A percentile compares a stretch with the other conserved stretches of the same genome.
These are phyloP conservation scores for Peromyscus aztecus DNA, from an alignment of 2,797 vertebrate genomes.

Conservation along the genomic window DNA sequence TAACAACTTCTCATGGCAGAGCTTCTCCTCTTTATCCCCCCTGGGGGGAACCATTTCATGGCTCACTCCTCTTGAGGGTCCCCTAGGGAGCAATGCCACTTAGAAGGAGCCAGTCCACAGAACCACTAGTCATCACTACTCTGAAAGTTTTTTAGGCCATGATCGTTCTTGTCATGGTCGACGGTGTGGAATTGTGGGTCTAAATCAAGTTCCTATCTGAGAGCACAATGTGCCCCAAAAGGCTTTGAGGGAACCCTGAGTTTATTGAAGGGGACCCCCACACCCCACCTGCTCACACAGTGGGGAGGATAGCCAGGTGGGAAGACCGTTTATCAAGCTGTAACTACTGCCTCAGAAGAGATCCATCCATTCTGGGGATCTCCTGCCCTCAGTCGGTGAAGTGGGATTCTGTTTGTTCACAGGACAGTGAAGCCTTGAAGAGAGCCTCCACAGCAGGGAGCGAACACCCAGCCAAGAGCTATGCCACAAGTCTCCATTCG, in stretches of 20 bases:
- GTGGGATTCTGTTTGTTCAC: background rate
- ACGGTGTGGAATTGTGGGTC: slow-evolving; percentile 53
- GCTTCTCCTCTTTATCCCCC: background rate
- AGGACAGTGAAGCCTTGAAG: background rate
- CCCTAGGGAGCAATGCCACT: slow-evolving; percentile 30
- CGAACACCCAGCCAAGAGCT: background rate
- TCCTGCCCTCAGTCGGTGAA: background rate
- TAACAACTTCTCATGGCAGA: background rate
- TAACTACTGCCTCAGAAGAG: slow-evolving; percentile 6
- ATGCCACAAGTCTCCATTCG: background rate
- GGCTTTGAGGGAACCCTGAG: background rate
- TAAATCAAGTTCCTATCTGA: slow-evolving; percentile 64
- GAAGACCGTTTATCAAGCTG: background rate
- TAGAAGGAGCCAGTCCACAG: background rate
- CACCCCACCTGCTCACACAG: background rate
- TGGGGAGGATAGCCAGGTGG: background rate
- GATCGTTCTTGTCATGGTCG: slow-evolving; percentile 21
- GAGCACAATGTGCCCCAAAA: background rate
- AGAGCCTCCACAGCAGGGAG: background rate
- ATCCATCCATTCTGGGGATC: background rate
- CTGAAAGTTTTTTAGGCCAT: slow-evolving; percentile 78
- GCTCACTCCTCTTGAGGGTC: slow-evolving; percentile 59
- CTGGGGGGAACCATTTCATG: slow-evolving; percentile 21
- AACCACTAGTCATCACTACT: slow-evolving; percentile 65
- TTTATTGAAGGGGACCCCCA: background rate